Evolutionary conservation across 2,797 vertebrate species (phyloP), one percentile per base, ranked within the genome.

Genomic region (Threskiornis aethiopicus): DNA sequence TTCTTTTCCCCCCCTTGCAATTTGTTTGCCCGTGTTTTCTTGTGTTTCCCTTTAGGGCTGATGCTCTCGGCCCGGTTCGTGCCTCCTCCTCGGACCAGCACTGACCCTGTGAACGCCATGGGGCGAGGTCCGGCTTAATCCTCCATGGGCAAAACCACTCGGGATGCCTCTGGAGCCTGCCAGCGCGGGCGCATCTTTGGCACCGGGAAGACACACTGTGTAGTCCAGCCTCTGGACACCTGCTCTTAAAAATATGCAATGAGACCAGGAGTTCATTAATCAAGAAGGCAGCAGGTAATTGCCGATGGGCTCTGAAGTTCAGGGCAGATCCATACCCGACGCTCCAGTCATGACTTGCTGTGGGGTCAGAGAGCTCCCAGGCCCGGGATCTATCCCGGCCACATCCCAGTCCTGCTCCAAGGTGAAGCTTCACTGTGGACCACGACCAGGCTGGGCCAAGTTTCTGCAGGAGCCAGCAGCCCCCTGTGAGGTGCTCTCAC

Each of bases 161-260:
- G 1, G 17, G 31, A 16, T 11, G 75, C 69, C 42, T 58, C n/a
- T 24, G 17, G 46, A 46, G 20, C 28, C 67, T 67, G 76, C 10
- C 69, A 82, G 18, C 0, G 1, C 0, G 1, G 13, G 24, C 2
- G 1, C 5, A 18, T 26, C 69, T 66, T 39, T 4, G 10, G 20
- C 17, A 80, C 8, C 0, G 4, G 59, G 46, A 77, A 33, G 35
- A 35, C 13, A 47, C 33, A 66, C 11, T 0, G 0, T 44, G 70
- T 58, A 31, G 29, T 54, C 44, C 51, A 84, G 72, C 22, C 33
- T 69, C 37, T 44, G 41, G n/a, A 46, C 16, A 46, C 17, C 13
- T 61, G 39, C 29, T 44, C 59, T 67, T 39, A 47, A 69, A 89
- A 78, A n/a, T 6, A 35, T 2, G 8, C 49, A 55, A 3, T 5